Evolutionary conservation across 1,140 invertebrate species (phyloP).

Genomic region (Apocrypta bakeri): DNA sequence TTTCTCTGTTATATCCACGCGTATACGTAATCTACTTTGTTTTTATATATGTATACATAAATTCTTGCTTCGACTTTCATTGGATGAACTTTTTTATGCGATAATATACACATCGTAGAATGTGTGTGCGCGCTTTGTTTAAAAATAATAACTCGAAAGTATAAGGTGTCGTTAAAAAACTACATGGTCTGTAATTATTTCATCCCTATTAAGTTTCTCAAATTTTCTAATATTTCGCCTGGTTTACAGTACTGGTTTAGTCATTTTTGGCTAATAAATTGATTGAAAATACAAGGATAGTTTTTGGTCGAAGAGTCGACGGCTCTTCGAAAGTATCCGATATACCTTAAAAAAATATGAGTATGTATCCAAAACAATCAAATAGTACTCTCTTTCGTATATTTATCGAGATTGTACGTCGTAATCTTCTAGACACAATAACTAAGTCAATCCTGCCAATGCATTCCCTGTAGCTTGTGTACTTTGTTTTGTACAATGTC

Average conservation of each 20-base stretch:
- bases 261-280: constrained; percentile 36
- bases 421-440: constrained; percentile 30
- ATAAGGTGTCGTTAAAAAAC: constrained; percentile 39
- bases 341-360: constrained; percentile 46
- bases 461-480: constrained; percentile 31
- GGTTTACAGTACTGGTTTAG: constrained; percentile 15
- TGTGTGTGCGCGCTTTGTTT: not conserved
- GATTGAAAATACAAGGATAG: constrained; percentile 41
- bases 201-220: constrained; percentile 1
- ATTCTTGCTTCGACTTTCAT: not conserved
- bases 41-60: constrained; percentile 29
- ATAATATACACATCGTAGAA: no score
- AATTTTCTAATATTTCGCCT: constrained; percentile 2
- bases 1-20: constrained; percentile 25
- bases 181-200: constrained; percentile 19
- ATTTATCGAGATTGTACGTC: constrained; percentile 18
- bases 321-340: constrained; percentile 35
- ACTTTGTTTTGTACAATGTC: constrained; percentile 29
- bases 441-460: constrained; percentile 17
- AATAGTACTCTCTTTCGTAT: constrained; percentile 45
- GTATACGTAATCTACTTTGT: constrained; percentile 37
- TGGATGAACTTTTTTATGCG: not conserved
- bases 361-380: constrained; percentile 12
- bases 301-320: constrained; percentile 39
- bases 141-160: constrained; percentile 41